phyloP scores from a whole-genome alignment of 2,888 invertebrate genomes.

The Cryptophagus acutangulus region DNA sequence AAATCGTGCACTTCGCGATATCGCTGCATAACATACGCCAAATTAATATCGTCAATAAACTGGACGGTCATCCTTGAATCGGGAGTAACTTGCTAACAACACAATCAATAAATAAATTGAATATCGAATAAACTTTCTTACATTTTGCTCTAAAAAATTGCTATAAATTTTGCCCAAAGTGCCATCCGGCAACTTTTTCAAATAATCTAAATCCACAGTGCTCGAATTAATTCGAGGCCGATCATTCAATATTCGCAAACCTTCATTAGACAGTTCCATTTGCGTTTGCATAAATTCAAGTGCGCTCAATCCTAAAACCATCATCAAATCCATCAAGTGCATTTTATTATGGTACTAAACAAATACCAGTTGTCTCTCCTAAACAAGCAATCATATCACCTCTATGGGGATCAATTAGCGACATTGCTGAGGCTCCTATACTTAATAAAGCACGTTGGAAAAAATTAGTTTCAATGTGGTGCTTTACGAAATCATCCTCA shows the following conservation, averaged over 20 bases:
- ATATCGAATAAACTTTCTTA: too few species aligned
- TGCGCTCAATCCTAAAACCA: constrained; percentile 46
- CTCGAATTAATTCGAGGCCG: constrained; percentile 83
- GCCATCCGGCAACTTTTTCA: constrained; percentile 68
- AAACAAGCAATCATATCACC: constrained; percentile 93
- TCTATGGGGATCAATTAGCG: constrained; percentile 74
- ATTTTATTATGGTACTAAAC: too few species aligned
- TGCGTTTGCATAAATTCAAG: constrained; percentile 64
- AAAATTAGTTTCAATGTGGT: constrained; percentile 60
- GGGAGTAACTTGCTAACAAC: constrained; percentile 72
- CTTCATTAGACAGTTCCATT: constrained; percentile 76
- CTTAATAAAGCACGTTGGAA: constrained; percentile 76
- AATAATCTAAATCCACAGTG: constrained; percentile 69
- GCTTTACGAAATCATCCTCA: constrained; percentile 56
- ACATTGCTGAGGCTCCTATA: constrained; percentile 81
- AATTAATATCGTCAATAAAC: constrained; percentile 82
- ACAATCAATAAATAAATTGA: too few species aligned
- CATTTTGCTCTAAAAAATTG: constrained; percentile 73
- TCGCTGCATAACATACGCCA: constrained; percentile 95
- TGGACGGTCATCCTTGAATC: constrained; percentile 86
- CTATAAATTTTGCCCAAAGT: constrained; percentile 84
- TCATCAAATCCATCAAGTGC: too few species aligned
- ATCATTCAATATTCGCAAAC: constrained; percentile 66
- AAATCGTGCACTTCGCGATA: constrained; percentile 97
- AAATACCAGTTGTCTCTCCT: constrained; percentile 84